Conservation (phyloP, 2,797 vertebrate species). For the Myoxocephalus aenaeus region DNA sequence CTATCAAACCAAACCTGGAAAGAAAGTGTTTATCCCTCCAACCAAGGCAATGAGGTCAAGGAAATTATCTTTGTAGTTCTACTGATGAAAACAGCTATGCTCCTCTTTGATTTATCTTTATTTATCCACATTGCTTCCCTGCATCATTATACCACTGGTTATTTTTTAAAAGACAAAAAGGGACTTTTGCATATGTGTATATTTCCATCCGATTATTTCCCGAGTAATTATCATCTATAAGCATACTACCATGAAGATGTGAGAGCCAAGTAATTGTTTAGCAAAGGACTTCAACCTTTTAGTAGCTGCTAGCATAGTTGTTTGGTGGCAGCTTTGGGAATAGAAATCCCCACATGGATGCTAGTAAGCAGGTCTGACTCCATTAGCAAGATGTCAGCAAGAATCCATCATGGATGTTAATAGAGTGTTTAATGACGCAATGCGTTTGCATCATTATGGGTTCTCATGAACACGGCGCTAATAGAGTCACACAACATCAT, state of each 20-base stretch:
- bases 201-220: not conserved
- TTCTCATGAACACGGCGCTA: conserved; percentile 28
- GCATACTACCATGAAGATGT: not conserved
- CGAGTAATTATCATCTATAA: not conserved
- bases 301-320: conserved; percentile 14
- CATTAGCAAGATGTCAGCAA: conserved; percentile 52
- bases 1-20: conserved; percentile 1
- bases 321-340: conserved; percentile 37
- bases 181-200: not conserved
- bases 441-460: conserved; percentile 50
- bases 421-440: conserved; percentile 63
- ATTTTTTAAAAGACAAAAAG: not conserved
- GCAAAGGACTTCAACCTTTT: conserved; percentile 6
- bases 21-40: not conserved
- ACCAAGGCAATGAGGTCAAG: conserved; percentile 33
- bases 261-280: not conserved
- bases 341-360: conserved; percentile 45
- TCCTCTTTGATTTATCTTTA: not conserved
- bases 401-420: conserved; percentile 61
- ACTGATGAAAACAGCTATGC: conserved; percentile 15
- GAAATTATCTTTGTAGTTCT: conserved; percentile 35
- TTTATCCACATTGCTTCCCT: not conserved
- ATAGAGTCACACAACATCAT: conserved; percentile 33
- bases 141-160: not conserved
- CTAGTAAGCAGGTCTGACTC: conserved; percentile 56